Conservation (phyloP, 1,140 invertebrate genomes). For the Euschistus heros region DNA sequence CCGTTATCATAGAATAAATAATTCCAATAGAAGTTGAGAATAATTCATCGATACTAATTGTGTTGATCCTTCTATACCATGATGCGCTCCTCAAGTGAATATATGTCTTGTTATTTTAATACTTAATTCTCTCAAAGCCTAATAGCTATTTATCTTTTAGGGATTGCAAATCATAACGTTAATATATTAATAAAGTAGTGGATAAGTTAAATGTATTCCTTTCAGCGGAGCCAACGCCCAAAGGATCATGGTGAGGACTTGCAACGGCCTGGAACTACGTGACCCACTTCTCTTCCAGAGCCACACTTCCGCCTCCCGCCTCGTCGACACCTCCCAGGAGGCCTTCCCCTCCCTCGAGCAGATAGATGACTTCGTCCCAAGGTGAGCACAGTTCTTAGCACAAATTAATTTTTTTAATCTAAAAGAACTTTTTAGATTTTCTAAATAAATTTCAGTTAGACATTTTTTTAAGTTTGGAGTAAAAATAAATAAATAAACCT, state of each 20-base stretch:
- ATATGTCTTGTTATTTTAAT: no score
- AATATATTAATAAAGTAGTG: no score
- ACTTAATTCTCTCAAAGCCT: no score
- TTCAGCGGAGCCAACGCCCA: slow-evolving; percentile 36
- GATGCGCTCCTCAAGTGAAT: no score
- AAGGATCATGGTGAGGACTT: slow-evolving; percentile 63
- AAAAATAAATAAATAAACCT: background rate
- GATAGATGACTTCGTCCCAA: slow-evolving; percentile 38
- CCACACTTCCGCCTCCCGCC: slow-evolving; percentile 39
- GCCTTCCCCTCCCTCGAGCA: slow-evolving; percentile 39
- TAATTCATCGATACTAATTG: no score
- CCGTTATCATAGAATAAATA: no score
- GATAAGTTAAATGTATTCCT: no score
- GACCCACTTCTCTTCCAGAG: slow-evolving; percentile 42
- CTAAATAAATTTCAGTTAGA: background rate
- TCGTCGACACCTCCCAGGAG: slow-evolving; percentile 39
- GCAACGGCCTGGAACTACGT: slow-evolving; percentile 65
- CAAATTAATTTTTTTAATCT: background rate
- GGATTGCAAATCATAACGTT: no score
- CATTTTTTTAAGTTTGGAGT: background rate
- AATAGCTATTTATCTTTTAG: no score
- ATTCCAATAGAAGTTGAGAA: no score
- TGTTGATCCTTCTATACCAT: no score
- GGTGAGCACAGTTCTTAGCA: background rate
- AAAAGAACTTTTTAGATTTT: background rate